phyloP scores from a whole-genome alignment of 1,140 invertebrate species.

The Eriosoma lanigerum region DNA sequence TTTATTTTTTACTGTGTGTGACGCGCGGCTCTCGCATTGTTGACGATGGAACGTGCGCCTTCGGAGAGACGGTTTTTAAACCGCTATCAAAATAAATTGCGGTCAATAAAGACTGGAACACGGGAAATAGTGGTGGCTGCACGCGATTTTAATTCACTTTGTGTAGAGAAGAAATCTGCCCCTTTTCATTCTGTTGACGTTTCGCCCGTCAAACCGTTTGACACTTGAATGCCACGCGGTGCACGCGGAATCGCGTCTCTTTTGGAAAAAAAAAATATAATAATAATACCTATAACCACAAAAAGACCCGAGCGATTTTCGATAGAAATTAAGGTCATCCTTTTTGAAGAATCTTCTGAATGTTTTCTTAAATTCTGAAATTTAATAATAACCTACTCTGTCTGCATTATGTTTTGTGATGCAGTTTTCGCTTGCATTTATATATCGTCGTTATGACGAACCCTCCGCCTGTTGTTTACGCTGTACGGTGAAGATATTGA shows the following conservation, averaged over 20 bases:
- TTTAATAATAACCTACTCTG: neutral
- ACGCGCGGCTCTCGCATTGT: slow-evolving; percentile 27
- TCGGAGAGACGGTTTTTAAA: slow-evolving; percentile 31
- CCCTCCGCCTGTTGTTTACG: no score
- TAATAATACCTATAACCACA: neutral
- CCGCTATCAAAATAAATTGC: slow-evolving; percentile 51
- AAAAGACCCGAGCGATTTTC: neutral
- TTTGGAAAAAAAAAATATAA: slow-evolving; percentile 9
- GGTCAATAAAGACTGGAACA: slow-evolving; percentile 45
- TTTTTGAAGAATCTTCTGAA: neutral
- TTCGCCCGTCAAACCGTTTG: slow-evolving; percentile 47
- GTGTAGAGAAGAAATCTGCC: slow-evolving; percentile 38
- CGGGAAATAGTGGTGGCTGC: slow-evolving; percentile 34
- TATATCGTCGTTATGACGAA: neutral
- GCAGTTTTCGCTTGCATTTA: neutral
- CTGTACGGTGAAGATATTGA: no score
- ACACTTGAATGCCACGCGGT: slow-evolving; percentile 20
- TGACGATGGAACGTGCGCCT: slow-evolving; percentile 45
- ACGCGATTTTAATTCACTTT: slow-evolving; percentile 50
- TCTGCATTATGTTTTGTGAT: no score
- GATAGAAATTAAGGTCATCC: slow-evolving; percentile 11
- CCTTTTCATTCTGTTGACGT: slow-evolving; percentile 52
- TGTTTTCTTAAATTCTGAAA: slow-evolving; percentile 1
- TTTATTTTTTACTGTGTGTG: no score
- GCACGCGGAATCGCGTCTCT: slow-evolving; percentile 18